Conservation (phyloP, 2,888 invertebrate genomes). For the Anoplius nigerrimus region DNA sequence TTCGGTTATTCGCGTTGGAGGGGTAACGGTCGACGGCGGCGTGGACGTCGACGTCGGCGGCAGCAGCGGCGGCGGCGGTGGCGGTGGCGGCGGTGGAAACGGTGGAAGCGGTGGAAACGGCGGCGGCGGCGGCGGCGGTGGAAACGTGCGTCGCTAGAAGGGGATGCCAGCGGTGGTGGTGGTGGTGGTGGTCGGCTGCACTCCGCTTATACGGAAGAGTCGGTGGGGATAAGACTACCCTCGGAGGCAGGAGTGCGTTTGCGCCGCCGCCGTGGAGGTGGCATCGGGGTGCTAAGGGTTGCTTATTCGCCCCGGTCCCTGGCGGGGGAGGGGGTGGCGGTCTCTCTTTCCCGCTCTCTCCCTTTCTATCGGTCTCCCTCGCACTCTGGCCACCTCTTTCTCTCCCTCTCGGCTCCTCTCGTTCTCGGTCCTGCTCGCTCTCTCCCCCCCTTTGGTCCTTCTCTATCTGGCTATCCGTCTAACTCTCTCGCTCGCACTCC, state of each 20-base stretch:
- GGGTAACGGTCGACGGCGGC: conserved; percentile 38
- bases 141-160: not conserved
- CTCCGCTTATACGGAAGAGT: conserved; percentile 29
- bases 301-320: conserved; percentile 63
- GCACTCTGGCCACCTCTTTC: conserved; percentile 4
- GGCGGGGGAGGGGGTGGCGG: conserved; percentile 56
- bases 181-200: conserved; percentile 29
- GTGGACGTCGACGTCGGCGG: conserved; percentile 33
- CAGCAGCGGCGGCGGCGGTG: conserved; percentile 40
- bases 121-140: conserved; percentile 32
- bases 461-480: conserved; percentile 7
- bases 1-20: too few species aligned
- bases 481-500: conserved; percentile 28
- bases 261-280: conserved; percentile 72
- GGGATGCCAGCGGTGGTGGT: conserved; percentile 30
- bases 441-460: not conserved
- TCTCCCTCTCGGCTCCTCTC: conserved; percentile 6
- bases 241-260: conserved; percentile 71
- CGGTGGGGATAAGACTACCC: conserved; percentile 75
- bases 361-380: conserved; percentile 1
- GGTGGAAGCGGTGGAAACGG: conserved; percentile 32
- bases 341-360: conserved; percentile 17
- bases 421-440: conserved; percentile 10
- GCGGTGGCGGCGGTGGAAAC: conserved; percentile 46
- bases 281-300: conserved; percentile 71